A percentile compares a stretch with the other conserved stretches of the same genome.
phyloP scores from a whole-genome alignment of 1,140 invertebrate genomes.

The Babylonia areolata region DNA sequence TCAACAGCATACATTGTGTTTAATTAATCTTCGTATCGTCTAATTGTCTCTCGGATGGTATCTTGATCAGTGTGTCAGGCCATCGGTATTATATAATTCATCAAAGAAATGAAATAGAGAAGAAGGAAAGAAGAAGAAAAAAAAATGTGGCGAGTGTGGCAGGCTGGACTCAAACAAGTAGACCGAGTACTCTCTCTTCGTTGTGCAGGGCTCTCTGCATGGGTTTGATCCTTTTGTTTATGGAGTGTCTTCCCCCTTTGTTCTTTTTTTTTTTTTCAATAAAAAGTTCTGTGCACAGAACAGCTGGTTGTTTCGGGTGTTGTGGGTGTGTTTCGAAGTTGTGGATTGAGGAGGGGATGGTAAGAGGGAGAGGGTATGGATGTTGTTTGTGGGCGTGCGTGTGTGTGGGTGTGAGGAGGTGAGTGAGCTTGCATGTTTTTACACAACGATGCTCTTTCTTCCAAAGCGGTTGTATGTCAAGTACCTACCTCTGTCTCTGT shows the following conservation, averaged over 20 bases:
- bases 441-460: no score
- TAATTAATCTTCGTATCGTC: neutral
- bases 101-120: neutral
- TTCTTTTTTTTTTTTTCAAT: neutral
- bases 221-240: neutral
- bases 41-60: neutral
- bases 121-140: neutral
- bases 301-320: neutral
- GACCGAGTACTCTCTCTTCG: slow-evolving; percentile 38
- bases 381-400: no score
- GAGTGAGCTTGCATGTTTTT: no score
- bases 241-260: neutral
- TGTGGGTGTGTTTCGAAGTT: no score
- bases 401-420: no score
- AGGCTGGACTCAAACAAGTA: slow-evolving; percentile 31
- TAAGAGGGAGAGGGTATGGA: no score
- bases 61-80: no score
- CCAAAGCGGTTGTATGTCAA: no score
- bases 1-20: neutral
- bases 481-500: no score
- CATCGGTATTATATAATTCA: neutral
- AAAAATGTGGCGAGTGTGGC: slow-evolving; percentile 20
- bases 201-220: neutral
- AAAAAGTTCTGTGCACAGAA: neutral
- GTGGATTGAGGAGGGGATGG: no score